Conservation (phyloP, 2,797 vertebrate genomes). For the Neosalanx taihuensis region DNA sequence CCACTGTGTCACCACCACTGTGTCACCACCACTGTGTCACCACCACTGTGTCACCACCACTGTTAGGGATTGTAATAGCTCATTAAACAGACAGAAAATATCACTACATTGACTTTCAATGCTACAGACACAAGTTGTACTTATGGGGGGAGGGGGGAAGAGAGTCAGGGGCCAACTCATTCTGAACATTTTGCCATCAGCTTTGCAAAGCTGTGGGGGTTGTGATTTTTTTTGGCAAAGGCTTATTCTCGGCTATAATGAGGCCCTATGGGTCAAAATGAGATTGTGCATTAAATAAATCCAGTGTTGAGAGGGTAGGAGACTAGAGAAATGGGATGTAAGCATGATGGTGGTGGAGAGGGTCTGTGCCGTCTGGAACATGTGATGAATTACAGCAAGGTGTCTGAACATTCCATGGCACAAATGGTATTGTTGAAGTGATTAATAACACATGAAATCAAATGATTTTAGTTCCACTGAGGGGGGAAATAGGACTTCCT, state of each 20-base stretch:
- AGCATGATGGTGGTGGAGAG: slow-evolving; percentile 6
- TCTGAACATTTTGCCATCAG: no score
- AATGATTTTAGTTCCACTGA: slow-evolving; percentile 25
- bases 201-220: no score
- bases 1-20: no score
- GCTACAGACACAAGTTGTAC: no score
- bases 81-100: background rate
- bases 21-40: no score
- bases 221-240: background rate
- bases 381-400: slow-evolving; percentile 35
- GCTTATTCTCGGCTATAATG: background rate
- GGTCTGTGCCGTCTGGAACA: slow-evolving; percentile 33
- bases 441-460: slow-evolving; percentile 42
- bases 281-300: background rate
- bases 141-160: no score
- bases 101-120: no score
- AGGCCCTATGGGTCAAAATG: background rate
- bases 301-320: background rate
- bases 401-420: slow-evolving; percentile 32
- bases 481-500: slow-evolving; percentile 25
- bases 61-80: background rate
- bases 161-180: no score
- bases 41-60: no score
- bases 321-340: background rate
- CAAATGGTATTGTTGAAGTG: slow-evolving; percentile 25